Evolutionary conservation across 2,797 vertebrate species (phyloP).

Genomic region (Clarias fuscus): DNA sequence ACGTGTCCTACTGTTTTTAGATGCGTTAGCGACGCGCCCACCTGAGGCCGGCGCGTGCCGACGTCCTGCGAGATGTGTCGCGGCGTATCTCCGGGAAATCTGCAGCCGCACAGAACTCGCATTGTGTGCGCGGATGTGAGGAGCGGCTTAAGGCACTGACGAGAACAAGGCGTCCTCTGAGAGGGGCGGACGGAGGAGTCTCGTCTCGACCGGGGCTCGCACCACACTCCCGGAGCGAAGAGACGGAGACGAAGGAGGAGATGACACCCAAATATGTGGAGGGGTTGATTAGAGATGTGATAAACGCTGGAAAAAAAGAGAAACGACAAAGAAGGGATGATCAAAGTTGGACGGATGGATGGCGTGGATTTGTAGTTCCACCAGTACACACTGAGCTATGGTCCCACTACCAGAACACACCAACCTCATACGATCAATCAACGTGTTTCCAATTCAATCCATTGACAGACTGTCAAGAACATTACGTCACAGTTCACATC

Average conservation of each 20-base stretch:
- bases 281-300: conserved; percentile 64
- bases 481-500: too few relatives aligned
- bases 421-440: too few relatives aligned
- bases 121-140: conserved; percentile 84
- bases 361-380: background rate
- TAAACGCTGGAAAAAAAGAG: conserved; percentile 20
- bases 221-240: conserved; percentile 43
- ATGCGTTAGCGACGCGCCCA: background rate
- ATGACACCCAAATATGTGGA: conserved; percentile 66
- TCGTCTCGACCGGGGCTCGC: conserved; percentile 67
- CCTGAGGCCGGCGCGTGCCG: background rate
- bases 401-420: background rate
- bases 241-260: conserved; percentile 62
- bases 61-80: conserved; percentile 29
- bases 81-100: conserved; percentile 40
- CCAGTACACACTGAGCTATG: background rate
- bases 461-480: too few relatives aligned
- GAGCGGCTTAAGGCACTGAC: conserved; percentile 75
- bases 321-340: background rate
- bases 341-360: background rate
- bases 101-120: conserved; percentile 71
- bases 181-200: conserved; percentile 58
- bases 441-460: background rate
- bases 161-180: conserved; percentile 65
- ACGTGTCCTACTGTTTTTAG: background rate